Conservation (phyloP, 2,888 invertebrate species). For the Unio pictorum region DNA sequence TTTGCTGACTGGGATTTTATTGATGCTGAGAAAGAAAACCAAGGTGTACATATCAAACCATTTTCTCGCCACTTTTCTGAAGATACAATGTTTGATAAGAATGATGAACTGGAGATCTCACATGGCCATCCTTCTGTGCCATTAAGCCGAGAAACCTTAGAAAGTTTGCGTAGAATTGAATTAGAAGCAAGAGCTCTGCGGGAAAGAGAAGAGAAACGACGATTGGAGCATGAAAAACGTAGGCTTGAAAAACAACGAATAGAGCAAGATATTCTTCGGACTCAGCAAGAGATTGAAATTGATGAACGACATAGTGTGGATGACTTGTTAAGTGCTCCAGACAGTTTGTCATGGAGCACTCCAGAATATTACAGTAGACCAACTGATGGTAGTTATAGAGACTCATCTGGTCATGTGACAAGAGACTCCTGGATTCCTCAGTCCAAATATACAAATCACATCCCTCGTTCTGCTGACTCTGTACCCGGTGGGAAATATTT, state of each 20-base stretch:
- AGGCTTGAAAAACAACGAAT: slow-evolving; percentile 56
- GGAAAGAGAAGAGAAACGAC: slow-evolving; percentile 55
- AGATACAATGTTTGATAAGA: slow-evolving; percentile 55
- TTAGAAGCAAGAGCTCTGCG: slow-evolving; percentile 55
- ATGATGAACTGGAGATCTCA: slow-evolving; percentile 60
- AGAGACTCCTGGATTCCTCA: no score
- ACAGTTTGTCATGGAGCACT: slow-evolving; percentile 15
- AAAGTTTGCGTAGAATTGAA: slow-evolving; percentile 55
- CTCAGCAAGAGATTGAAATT: slow-evolving; percentile 58
- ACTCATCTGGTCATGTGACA: slow-evolving; percentile 1
- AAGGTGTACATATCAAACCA: slow-evolving; percentile 29
- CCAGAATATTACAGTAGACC: slow-evolving; percentile 16
- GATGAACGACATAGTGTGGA: slow-evolving; percentile 63
- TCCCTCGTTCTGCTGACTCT: slow-evolving; percentile 12
- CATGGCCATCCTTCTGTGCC: slow-evolving; percentile 42
- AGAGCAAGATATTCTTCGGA: slow-evolving; percentile 59
- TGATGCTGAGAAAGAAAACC: slow-evolving; percentile 32
- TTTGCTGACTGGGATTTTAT: slow-evolving; percentile 38
- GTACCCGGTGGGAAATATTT: slow-evolving; percentile 51
- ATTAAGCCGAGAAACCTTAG: slow-evolving; percentile 53
- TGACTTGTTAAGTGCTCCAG: slow-evolving; percentile 48
- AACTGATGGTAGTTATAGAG: slow-evolving; percentile 17
- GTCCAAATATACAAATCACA: no score
- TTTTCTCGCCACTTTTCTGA: slow-evolving; percentile 50
- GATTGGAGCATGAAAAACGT: slow-evolving; percentile 54